Conservation (phyloP, 1,140 invertebrate genomes). For the Papilio machaon region DNA sequence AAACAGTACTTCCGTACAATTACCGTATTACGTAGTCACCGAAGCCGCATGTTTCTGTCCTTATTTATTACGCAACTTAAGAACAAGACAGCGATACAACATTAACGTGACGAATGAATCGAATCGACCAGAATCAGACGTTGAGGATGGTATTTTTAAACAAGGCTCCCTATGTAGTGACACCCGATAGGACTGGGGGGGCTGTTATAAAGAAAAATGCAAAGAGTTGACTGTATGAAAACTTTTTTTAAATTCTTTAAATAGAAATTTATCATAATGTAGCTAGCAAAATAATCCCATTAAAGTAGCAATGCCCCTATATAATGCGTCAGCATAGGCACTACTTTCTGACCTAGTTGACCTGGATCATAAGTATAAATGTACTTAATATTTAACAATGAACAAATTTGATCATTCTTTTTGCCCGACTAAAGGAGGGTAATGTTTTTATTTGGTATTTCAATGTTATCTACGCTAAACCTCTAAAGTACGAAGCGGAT, state of each 20-base stretch:
- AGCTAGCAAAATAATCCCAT: not conserved
- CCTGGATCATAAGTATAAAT: not conserved
- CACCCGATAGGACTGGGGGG: slow-evolving; percentile 45
- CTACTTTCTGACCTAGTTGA: not conserved
- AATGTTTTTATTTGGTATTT: not conserved
- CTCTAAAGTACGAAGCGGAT: no score
- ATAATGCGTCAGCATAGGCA: not conserved
- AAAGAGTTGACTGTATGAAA: slow-evolving; percentile 27
- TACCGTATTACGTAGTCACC: slow-evolving; percentile 47
- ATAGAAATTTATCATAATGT: not conserved
- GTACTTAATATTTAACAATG: not conserved
- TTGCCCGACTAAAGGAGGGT: not conserved
- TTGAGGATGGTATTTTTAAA: slow-evolving; percentile 38
- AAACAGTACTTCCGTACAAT: slow-evolving; percentile 52
- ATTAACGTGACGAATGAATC: slow-evolving; percentile 36
- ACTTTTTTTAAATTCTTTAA: not conserved
- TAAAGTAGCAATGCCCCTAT: not conserved
- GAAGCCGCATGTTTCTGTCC: slow-evolving; percentile 11
- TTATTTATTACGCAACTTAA: slow-evolving; percentile 4
- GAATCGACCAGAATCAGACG: slow-evolving; percentile 37
- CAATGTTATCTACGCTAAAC: no score
- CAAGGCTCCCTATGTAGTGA: slow-evolving; percentile 43
- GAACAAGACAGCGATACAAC: slow-evolving; percentile 31
- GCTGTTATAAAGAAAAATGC: slow-evolving; percentile 39
- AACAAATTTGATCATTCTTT: not conserved